Base-by-base conservation (phyloP, 1,140 invertebrate genomes). In the Platorchestia sp. region DNA sequence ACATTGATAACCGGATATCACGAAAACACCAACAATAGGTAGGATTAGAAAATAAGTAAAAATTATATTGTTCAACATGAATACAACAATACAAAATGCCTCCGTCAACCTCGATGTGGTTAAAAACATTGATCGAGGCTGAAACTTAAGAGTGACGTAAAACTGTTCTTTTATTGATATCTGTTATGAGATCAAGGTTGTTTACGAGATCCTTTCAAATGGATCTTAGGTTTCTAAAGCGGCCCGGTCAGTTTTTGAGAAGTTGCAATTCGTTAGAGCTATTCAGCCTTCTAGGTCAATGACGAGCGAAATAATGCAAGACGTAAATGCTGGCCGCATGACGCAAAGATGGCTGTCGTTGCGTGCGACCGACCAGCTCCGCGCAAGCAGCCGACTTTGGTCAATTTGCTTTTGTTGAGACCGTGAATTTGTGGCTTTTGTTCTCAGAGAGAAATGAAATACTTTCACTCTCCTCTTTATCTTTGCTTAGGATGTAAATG, bases 211-310 rank as follows among this genome's bases (percentile, higher is more conserved):
- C 59, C 59, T 75, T 75, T 75, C 36, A 75, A 51, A 75, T 36
- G 59, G 59, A 75, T 75, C 59, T 75, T 36, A 75, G 59, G 59
- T 75, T 36, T 75, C 59, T 75, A 75, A 75, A 75, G 59, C 59
- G 59, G 59, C 27, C 59, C 59, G 59, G 14, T 75, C 59, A 14
- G 27, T 75, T 75, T 75, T 75, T 75, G 59, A 75, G 27, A 75
- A 36, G 59, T 36, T 75, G 59, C 59, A 75, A 75, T 75, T 75
- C 59, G 59, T 27, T 75, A 75, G 59, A 75, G 59, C 14, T 75
- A 75, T 75, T 75, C 59, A 75, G 59, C 59, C 59, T 75, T 75
- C 59, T 75, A 75, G 59, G 59, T 75, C 59, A 75, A 75, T 75
- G 59, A 36, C 59, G 59, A 36, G 10, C 59, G 59, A 75, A 75